Evolutionary conservation across 1,140 invertebrate genomes (phyloP).

Genomic region (Trichonephila clavipes): DNA sequence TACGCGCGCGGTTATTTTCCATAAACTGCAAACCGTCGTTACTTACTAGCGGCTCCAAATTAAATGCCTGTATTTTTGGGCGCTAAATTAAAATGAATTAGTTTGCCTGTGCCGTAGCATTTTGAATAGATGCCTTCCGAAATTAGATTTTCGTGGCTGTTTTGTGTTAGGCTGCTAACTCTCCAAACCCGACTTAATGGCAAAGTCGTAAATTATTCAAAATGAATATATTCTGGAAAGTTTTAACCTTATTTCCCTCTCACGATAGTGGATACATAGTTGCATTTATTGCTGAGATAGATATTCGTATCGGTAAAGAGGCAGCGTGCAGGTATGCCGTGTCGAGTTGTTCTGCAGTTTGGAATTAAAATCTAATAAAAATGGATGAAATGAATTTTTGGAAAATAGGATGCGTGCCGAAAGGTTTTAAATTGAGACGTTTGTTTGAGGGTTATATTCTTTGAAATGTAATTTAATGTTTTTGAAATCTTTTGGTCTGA

Average conservation of each 20-base stretch:
- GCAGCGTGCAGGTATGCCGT: no score
- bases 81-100: conserved; percentile 16
- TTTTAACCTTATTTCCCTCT: not conserved
- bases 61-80: conserved; percentile 6
- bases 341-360: no score
- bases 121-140: conserved; percentile 17
- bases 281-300: not conserved
- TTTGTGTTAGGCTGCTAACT: not conserved
- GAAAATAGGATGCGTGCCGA: no score
- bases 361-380: no score
- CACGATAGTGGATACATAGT: not conserved
- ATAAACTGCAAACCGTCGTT: not conserved
- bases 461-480: no score
- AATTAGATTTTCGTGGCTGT: not conserved
- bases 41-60: not conserved
- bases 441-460: no score
- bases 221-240: not conserved
- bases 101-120: not conserved
- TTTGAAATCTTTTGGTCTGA: no score
- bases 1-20: not conserved
- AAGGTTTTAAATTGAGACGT: no score
- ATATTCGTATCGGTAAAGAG: no score
- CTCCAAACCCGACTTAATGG: not conserved
- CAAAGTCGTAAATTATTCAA: conserved; percentile 6
- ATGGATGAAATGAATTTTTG: no score